phyloP scores from a whole-genome alignment of 2,888 invertebrate species.

The Agriotes lineatus region DNA sequence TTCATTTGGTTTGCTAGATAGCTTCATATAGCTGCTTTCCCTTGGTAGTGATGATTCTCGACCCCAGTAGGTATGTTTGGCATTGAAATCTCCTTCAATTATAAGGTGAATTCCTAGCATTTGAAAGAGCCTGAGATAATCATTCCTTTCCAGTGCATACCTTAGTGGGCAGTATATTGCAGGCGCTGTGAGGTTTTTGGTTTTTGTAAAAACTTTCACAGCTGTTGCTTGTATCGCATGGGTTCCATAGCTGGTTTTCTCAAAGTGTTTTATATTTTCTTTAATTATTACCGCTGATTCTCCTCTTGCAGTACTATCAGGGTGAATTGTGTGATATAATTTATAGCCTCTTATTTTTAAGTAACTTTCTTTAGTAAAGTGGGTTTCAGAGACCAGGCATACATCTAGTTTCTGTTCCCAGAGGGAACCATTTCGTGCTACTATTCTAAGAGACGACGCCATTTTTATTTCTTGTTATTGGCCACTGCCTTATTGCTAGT shows the following conservation, averaged over 20 bases:
- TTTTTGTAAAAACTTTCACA: background rate
- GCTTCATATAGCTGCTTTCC: constrained; percentile 19
- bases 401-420: constrained; percentile 32
- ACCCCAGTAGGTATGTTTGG: constrained; percentile 8
- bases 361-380: constrained; percentile 46
- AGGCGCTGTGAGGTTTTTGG: background rate
- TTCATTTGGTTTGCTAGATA: constrained; percentile 19
- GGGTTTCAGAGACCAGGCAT: constrained; percentile 45
- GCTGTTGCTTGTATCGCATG: no score
- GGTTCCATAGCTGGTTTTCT: background rate
- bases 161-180: background rate
- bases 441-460: constrained; percentile 26
- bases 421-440: background rate
- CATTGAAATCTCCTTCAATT: constrained; percentile 45
- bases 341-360: constrained; percentile 45
- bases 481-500: constrained; percentile 21
- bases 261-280: constrained; percentile 3
- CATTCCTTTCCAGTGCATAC: constrained; percentile 7
- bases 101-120: constrained; percentile 2
- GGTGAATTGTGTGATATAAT: constrained; percentile 45
- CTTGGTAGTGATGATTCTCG: constrained; percentile 28
- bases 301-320: constrained; percentile 44
- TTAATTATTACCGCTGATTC: constrained; percentile 45
- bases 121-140: constrained; percentile 15
- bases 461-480: constrained; percentile 25